Evolutionary conservation across 2,888 invertebrate species (phyloP).

Genomic region (Ernsta delagoae): DNA sequence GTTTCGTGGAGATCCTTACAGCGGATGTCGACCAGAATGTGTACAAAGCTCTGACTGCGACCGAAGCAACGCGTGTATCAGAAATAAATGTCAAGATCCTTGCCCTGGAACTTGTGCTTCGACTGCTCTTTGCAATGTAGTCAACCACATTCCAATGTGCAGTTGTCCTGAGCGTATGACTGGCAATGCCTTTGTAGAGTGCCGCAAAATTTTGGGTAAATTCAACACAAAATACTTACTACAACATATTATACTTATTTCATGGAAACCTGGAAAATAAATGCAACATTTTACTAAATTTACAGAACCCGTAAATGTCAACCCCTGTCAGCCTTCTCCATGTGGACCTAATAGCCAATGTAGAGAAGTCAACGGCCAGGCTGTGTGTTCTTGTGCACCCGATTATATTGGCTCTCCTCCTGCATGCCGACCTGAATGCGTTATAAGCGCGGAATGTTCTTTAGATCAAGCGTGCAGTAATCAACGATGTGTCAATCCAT

Average conservation of each 20-base stretch:
- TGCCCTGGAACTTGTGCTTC: conserved; percentile 91
- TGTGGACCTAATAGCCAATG: too few relatives aligned
- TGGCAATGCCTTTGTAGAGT: conserved; percentile 89
- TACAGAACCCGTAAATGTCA: conserved; percentile 79
- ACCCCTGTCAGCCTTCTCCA: conserved; percentile 87
- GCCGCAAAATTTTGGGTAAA: conserved; percentile 82
- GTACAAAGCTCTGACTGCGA: conserved; percentile 90
- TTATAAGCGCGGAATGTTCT: conserved; percentile 89
- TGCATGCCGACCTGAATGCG: conserved; percentile 89
- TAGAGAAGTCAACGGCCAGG: conserved; percentile 86
- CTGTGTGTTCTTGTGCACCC: conserved; percentile 88
- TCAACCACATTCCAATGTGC: conserved; percentile 86
- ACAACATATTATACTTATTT: conserved; percentile 32
- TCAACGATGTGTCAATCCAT: conserved; percentile 90
- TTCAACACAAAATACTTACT: conserved; percentile 29
- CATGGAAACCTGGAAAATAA: neutral
- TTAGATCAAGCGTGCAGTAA: conserved; percentile 89
- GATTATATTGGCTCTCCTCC: conserved; percentile 87
- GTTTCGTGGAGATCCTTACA: conserved; percentile 91
- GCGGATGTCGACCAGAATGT: conserved; percentile 92
- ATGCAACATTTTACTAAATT: neutral
- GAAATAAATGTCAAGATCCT: conserved; percentile 91
- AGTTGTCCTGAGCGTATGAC: conserved; percentile 86
- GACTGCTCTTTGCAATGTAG: conserved; percentile 89
- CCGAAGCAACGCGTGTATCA: conserved; percentile 88